Base-by-base conservation (phyloP, 2,113 vertebrate genomes). In the Rhegmatorhina hoffmannsi region DNA sequence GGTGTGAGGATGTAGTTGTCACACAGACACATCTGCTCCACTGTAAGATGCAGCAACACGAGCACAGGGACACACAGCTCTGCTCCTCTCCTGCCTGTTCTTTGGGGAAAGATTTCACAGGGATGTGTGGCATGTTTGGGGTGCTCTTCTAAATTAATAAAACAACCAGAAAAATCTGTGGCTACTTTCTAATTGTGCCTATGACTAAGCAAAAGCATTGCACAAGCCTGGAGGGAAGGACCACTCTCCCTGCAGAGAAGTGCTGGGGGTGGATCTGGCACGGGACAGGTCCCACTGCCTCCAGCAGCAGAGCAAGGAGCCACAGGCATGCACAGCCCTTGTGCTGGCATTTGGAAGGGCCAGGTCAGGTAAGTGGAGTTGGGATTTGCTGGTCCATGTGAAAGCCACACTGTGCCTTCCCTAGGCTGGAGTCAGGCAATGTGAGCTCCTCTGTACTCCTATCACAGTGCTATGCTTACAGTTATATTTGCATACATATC, bases 231-330 rank as follows among this genome's bases (percentile, higher is more conserved):
- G 43, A 21, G 53, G 63, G 44, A 56, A 52, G 59, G 9, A 78
- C 8, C 1, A 7, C 59, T 44, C 21, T 21, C 50, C 9, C 68
- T 55, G 16, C 25, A n/a, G 49, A 17, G 60, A 15, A 63, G 60
- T 1, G 2, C 20, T 9, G 38, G 14, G 23, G 28, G 14, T 0
- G 1, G 47, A 33, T 29, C 2, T 3, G 3, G 24, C 34, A 11
- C 2, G 1, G 43, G 19, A 7, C 3, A 1, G 13, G 52, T 17
- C 29, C 72, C 7, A 6, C 25, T n/a, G 49, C 31, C 53, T 16
- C 17, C 56, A 80, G 68, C 17, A 2, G 56, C 34, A 14, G 44
- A n/a, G 56, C 50, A 13, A 11, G 53, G 59, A 47, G 55, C 44
- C 2, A 3, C 11, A 43, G 53, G 67, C 4, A 4, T 8, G 40